Evolutionary conservation across 1,140 invertebrate genomes (phyloP), one percentile per base, ranked within the genome.

Genomic region (Zaprionus tsacasi): DNA sequence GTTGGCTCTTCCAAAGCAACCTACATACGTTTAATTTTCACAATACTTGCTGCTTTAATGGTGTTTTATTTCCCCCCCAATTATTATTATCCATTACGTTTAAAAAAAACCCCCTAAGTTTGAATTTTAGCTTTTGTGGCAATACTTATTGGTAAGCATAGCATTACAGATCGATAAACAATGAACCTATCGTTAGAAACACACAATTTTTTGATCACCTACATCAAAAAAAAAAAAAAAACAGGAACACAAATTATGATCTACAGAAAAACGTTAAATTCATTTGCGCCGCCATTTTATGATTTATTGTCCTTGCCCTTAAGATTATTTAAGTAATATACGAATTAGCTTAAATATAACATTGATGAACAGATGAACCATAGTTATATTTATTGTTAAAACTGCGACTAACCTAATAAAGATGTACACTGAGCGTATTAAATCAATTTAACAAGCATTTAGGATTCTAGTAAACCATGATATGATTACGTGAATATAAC

Each of bases 401-500:
- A 77, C 77, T 50, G 75, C 65, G 73, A 80, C 61, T 80, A 83
- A 83, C 77, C 76, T 76, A 69, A 66, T 56, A 66, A 73, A 56
- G 38, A 57, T 54, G 33, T 67, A 63, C 40, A 43, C 45, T 6
- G 43, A 73, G 65, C 74, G 77, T 80, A 77, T 70, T 65, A 60
- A 77, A 77, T 64, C 73, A 30, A 35, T 35, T 10, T 80, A 83
- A 83, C 65, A 66, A 69, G 68, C 75, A 86, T 86, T 86, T 81
- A 86, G 82, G 77, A 86, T 79, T 81, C 65, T 85, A 86, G 72
- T 79, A 76, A 80, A 87, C 70, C 79, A 87, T 79, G 79, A 87
- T 61, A 69, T 79, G 87, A 79, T 74, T 79, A 82, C 79, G 87
- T 80, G 73, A 79, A 82, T 83, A 79, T 91, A 85, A 92, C 91